Base-by-base conservation (phyloP, 2,888 invertebrate genomes). In the Mythimna loreyi region DNA sequence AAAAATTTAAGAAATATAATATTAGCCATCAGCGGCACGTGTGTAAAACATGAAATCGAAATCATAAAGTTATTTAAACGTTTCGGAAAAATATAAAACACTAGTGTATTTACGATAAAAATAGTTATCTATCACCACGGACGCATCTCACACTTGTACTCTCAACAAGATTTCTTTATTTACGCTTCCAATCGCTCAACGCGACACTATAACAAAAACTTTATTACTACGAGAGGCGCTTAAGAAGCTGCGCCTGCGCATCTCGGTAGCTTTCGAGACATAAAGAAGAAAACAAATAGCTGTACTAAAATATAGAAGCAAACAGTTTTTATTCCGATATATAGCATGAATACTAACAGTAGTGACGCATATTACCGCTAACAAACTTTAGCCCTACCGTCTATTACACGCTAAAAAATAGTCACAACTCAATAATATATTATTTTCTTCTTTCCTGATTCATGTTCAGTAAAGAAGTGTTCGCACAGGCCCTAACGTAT, bases 381-480 rank as follows among this genome's bases (percentile, higher is more conserved):
- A 87, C 82, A 83, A 85, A 84, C 82, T 81, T 83, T 83, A 82
- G 77, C 77, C 75, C 81, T 82, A 78, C 81, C 85, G 80, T 89
- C 84, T 87, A 88, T 85, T 83, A 82, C 81, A 75, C 72, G 79
- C 84, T 90, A 86, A 89, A 90, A 90, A 84, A 86, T 86, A 84
- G 80, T 80, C 79, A 78, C 79, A 80, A 81, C 75, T 84, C 85
- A 86, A 86, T 90, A 87, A 89, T 90, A 89, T 90, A 88, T 89
- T 85, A 75, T 88, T 88, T 91, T 90, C 89, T 91, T 89, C 85
- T 80, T 83, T 82, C 81, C 86, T 88, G 87, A 90, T 92, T 91
- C 91, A 92, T 88, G 87, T 85, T 85, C 72, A 85, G 83, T 87
- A 89, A 90, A 92, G 88, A 91, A 89, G 85, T 90, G 89, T 90